Evolutionary conservation across 2,888 invertebrate species (phyloP).

Genomic region (Dusona sp.): DNA sequence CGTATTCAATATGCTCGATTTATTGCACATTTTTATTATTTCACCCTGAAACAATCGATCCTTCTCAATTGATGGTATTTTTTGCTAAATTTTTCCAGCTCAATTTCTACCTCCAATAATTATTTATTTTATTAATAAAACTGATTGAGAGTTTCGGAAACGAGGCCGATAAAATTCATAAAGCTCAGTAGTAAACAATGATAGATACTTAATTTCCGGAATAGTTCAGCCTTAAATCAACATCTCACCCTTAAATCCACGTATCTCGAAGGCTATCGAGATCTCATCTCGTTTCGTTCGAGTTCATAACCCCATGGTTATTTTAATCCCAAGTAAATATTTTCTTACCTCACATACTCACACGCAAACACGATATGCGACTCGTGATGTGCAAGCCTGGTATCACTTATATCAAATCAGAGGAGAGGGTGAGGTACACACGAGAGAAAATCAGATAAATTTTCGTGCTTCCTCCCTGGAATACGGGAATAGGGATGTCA

Average conservation of each 20-base stretch:
- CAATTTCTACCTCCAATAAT: background rate
- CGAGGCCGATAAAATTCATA: background rate
- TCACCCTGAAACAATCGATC: background rate
- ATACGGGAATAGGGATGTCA: conserved; percentile 48
- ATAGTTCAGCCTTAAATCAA: background rate
- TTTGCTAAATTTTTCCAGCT: background rate
- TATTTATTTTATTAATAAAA: background rate
- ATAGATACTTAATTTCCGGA: background rate
- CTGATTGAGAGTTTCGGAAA: background rate
- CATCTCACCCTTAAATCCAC: background rate
- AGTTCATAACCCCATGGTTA: conserved; percentile 30
- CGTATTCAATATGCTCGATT: too few species aligned
- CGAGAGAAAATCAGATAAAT: conserved; percentile 57
- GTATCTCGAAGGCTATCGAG: background rate
- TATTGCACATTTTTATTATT: too few species aligned
- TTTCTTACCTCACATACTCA: conserved; percentile 11
- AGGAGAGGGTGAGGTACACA: conserved; percentile 30
- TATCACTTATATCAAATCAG: conserved; percentile 64
- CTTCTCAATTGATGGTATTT: background rate
- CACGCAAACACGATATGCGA: conserved; percentile 29
- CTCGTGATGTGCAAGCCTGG: conserved; percentile 22
- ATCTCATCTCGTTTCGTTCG: conserved; percentile 22
- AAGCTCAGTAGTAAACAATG: background rate
- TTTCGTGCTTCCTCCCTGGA: conserved; percentile 36
- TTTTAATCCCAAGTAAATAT: conserved; percentile 63